Percentiles rank a stretch among this genome's conserved stretches.
Conservation (phyloP, 2,888 invertebrate genomes). For the Mesorhabditis spiculigera region DNA sequence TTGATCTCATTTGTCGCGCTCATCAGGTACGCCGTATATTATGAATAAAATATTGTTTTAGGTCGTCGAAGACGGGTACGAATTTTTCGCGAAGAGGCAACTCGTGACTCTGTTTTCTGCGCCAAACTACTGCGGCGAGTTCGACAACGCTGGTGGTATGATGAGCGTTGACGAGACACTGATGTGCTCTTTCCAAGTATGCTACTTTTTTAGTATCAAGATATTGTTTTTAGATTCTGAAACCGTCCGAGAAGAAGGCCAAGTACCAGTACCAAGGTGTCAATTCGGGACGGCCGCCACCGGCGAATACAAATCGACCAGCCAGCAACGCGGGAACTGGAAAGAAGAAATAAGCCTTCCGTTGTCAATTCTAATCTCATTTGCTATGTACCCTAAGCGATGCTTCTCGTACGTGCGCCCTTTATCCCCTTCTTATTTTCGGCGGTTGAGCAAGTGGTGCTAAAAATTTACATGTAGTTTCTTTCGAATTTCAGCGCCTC, state of each 20-base stretch:
- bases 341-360: constrained; percentile 13
- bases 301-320: constrained; percentile 14
- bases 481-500: no score
- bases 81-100: constrained; percentile 96
- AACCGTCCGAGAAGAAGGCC: constrained; percentile 66
- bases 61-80: constrained; percentile 94
- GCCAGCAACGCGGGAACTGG: background rate
- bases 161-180: constrained; percentile 98
- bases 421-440: no score
- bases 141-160: constrained; percentile 98
- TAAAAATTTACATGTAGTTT: no score
- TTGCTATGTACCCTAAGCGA: background rate
- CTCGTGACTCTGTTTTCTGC: constrained; percentile 97
- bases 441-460: no score
- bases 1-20: constrained; percentile 93
- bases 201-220: constrained; percentile 13
- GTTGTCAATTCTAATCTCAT: background rate
- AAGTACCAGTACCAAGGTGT: constrained; percentile 65
- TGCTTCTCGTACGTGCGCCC: background rate
- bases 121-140: constrained; percentile 81
- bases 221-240: constrained; percentile 61
- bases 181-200: constrained; percentile 98
- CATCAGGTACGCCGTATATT: constrained; percentile 72
- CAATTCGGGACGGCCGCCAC: constrained; percentile 56
- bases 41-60: constrained; percentile 33